Percentiles rank a stretch among this genome's conserved stretches.
Evolutionary conservation across 2,113 vertebrate genomes (phyloP).

Genomic region (Pan paniscus): DNA sequence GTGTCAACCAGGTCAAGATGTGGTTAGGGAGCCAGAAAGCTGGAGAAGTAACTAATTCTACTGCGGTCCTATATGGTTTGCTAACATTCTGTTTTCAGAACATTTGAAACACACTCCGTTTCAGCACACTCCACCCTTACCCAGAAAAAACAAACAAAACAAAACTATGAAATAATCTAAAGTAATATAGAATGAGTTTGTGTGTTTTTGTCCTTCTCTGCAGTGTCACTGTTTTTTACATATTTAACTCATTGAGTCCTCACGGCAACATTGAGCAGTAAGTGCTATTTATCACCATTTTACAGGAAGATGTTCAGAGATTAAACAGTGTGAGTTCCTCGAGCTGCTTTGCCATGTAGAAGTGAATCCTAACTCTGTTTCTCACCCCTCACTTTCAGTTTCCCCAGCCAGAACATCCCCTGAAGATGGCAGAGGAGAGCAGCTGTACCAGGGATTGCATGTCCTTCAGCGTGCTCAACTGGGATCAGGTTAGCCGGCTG

Average conservation of each 20-base stretch:
- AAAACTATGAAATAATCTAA: fast-evolving
- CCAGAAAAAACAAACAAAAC: not conserved
- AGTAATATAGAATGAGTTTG: not conserved
- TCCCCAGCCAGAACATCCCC: conserved; percentile 67
- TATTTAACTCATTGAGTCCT: not conserved
- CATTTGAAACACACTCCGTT: too few species aligned
- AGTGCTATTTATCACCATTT: fast-evolving
- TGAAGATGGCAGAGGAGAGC: conserved; percentile 86
- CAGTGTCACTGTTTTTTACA: fast-evolving
- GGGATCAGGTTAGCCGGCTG: conserved; percentile 96
- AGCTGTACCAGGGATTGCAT: conserved; percentile 73
- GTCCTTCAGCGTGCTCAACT: conserved; percentile 91
- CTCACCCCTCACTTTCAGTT: conserved; percentile 65
- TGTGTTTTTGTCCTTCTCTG: too few species aligned
- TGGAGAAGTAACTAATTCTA: not conserved
- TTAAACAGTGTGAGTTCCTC: fast-evolving
- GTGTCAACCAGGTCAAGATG: not conserved
- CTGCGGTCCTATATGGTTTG: too few species aligned
- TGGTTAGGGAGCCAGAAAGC: not conserved
- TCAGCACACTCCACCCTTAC: not conserved
- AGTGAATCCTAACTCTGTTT: conserved; percentile 51
- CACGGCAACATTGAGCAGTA: fast-evolving
- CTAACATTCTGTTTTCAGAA: too few species aligned
- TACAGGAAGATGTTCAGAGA: not conserved
- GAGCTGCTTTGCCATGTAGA: not conserved